phyloP scores from a whole-genome alignment of 2,888 invertebrate genomes.

The Chaitophorus viminalis region DNA sequence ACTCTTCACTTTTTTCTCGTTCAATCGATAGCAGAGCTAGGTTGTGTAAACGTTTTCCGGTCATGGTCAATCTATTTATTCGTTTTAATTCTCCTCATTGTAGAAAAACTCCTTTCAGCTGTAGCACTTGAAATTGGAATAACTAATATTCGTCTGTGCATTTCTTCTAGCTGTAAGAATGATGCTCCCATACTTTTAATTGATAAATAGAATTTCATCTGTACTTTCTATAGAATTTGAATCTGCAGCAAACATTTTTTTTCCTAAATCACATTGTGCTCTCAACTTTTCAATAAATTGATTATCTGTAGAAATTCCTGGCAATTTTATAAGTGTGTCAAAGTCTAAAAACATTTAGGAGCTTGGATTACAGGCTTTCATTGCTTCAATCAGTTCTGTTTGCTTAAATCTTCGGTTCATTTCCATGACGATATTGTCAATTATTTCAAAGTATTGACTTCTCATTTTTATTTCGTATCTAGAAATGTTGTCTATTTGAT shows the following conservation, averaged over 20 bases:
- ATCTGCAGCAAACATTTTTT: constrained; percentile 15
- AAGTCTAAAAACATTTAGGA: constrained; percentile 44
- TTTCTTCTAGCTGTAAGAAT: too few species aligned
- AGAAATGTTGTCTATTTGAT: constrained; percentile 20
- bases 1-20: background rate
- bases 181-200: constrained; percentile 25
- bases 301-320: constrained; percentile 23
- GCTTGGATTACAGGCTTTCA: constrained; percentile 9
- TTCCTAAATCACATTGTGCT: constrained; percentile 19
- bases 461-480: constrained; percentile 11
- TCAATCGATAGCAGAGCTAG: background rate
- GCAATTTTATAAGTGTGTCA: constrained; percentile 2
- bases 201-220: background rate
- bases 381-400: constrained; percentile 6
- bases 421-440: constrained; percentile 28
- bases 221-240: background rate
- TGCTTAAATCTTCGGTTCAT: constrained; percentile 2
- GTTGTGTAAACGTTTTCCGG: constrained; percentile 1
- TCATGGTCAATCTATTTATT: background rate
- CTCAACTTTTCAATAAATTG: constrained; percentile 1
- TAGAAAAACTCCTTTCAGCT: too few species aligned
- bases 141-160: too few species aligned
- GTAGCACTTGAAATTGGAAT: too few species aligned
- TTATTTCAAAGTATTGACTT: constrained; percentile 17
- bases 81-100: background rate